A percentile compares a stretch with the other conserved stretches of the same genome.
Conservation (phyloP, 2,888 invertebrate species). For the Ectemnius lituratus region DNA sequence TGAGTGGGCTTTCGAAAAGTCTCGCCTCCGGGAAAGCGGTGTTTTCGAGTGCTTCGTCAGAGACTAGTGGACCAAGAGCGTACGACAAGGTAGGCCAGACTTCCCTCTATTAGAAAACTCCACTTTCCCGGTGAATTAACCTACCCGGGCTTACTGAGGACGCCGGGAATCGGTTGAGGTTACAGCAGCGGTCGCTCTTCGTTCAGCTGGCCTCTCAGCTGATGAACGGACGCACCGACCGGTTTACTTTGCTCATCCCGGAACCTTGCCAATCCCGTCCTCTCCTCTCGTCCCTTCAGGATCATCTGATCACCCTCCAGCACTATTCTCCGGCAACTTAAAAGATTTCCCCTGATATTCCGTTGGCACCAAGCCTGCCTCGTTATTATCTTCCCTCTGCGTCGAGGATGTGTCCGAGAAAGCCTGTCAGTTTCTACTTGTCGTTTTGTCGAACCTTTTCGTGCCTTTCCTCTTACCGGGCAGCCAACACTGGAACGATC, state of each 20-base stretch:
- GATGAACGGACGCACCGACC: slow-evolving; percentile 67
- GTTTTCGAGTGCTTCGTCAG: slow-evolving; percentile 50
- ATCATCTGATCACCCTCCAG: slow-evolving; percentile 17
- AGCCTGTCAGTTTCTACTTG: slow-evolving; percentile 9
- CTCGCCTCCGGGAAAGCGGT: slow-evolving; percentile 57
- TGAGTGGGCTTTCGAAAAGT: slow-evolving; percentile 74
- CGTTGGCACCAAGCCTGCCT: not conserved
- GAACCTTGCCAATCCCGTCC: slow-evolving; percentile 19
- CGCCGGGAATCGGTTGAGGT: slow-evolving; percentile 55
- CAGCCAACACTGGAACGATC: no score
- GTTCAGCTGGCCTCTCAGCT: slow-evolving; percentile 75
- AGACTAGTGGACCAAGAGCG: slow-evolving; percentile 29
- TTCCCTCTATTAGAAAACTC: not conserved
- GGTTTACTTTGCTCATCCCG: slow-evolving; percentile 50
- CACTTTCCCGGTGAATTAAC: slow-evolving; percentile 27
- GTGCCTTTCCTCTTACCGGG: no score
- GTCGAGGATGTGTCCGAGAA: no score
- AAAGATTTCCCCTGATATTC: not conserved
- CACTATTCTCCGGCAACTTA: not conserved
- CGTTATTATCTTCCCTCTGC: not conserved
- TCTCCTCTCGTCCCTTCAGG: slow-evolving; percentile 13
- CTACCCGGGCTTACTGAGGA: slow-evolving; percentile 13
- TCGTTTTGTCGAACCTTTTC: not conserved
- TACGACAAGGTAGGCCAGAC: slow-evolving; percentile 32
- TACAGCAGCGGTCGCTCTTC: slow-evolving; percentile 62